Evolutionary conservation across 2,113 vertebrate genomes (phyloP), one percentile per base, ranked within the genome.

Genomic region (Diphyllodes magnificus): DNA sequence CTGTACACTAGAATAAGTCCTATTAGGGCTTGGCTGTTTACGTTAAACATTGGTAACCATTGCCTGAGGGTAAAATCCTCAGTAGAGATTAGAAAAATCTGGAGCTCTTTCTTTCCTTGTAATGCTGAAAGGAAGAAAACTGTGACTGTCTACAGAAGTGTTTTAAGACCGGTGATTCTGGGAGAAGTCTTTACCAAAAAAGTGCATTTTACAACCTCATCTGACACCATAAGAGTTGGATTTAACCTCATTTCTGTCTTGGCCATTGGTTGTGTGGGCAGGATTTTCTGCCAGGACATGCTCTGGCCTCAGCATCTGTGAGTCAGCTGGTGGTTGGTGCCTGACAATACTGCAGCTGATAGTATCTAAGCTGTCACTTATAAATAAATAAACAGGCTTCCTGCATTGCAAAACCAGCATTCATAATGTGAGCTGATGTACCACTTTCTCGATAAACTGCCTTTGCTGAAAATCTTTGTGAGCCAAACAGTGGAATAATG

Each of bases 381-480:
- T 92, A 82, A 96, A 96, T 91, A 95, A 97, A 87, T 88, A 92
- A 96, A 57, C 18, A 89, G 77, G 30, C 44, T 89, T 89, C 54
- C 80, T 91, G 72, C 39, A 4, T 37, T 85, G 70, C 80, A 71
- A 81, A 90, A 59, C 4, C 65, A n/a, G 39, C 44, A 39, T 77
- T 88, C 79, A 37, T 88, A 73, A 68, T 7, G 5, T 50, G 15
- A 92, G 45, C 44, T 68, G 42, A 73, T 75, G 63, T 53, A 53
- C 47, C 1, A 4, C 56, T 81, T 66, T 85, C 85, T 78, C 0
- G 0, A 28, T 75, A 75, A 92, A 75, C n/a, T 78, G 33, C 39
- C 66, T 77, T 66, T 86, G 68, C 44, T 11, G 49, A 86, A 86
- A 68, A 33, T 73, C 59, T 44, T 65, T 2, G 1, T 61, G 30